Percentiles rank a stretch among this genome's conserved stretches.
phyloP scores from a whole-genome alignment of 2,113 vertebrate genomes.

The Scophthalmus maximus region DNA sequence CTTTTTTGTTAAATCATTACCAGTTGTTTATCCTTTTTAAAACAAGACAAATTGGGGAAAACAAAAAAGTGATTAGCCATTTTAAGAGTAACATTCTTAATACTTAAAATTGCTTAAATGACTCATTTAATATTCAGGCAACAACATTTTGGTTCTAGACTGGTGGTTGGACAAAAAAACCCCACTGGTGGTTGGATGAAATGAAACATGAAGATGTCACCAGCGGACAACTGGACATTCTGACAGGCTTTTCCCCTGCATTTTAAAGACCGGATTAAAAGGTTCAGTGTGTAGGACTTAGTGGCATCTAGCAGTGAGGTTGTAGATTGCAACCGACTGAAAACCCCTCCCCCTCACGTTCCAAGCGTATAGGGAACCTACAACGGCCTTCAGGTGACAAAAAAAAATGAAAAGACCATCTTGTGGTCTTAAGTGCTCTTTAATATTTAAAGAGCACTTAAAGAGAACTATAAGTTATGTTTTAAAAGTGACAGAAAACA shows the following conservation, averaged over 20 bases:
- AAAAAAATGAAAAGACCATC: too few relatives aligned
- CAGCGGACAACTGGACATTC: background rate
- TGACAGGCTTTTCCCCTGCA: background rate
- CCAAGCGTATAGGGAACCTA: background rate
- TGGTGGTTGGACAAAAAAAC: background rate
- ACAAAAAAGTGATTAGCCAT: too few relatives aligned
- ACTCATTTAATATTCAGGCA: too few relatives aligned
- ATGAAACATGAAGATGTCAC: background rate
- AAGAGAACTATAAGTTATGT: too few relatives aligned
- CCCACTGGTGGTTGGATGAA: background rate
- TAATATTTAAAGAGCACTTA: too few relatives aligned
- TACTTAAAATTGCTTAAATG: too few relatives aligned
- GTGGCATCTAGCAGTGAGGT: background rate
- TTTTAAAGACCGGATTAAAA: conserved; percentile 12
- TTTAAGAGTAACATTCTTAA: too few relatives aligned
- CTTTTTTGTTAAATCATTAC: background rate
- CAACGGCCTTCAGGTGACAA: background rate
- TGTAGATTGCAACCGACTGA: background rate
- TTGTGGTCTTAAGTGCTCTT: too few relatives aligned
- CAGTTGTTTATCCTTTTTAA: background rate
- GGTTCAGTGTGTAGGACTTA: background rate
- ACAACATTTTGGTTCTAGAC: background rate
- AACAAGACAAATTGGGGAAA: too few relatives aligned
- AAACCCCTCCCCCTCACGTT: background rate
- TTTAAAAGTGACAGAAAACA: background rate